Base-by-base conservation (phyloP, 2,113 vertebrate genomes). In the Oxygymnocypris stewartii region DNA sequence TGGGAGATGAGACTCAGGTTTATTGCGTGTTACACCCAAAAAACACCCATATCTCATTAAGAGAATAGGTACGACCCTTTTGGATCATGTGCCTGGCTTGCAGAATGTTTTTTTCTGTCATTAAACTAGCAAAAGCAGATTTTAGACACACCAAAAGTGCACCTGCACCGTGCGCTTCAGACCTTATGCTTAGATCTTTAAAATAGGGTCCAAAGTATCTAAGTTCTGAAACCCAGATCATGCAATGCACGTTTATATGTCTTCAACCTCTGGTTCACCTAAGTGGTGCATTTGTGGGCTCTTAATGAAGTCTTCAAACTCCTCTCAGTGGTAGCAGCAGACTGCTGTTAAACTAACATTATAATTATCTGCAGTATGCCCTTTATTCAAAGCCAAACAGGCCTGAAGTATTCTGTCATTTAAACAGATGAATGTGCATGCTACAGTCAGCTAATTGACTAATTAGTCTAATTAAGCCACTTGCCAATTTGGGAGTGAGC, bases 401-500 rank as follows among this genome's bases (percentile, higher is more conserved):
- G 84, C 74, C 85, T 81, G 25, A 79, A 88, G 84, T 82, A 82
- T 88, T 90, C 82, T 73, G 86, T 86, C 85, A 89, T 84, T 89
- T 87, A 81, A 86, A 86, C 73, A 89, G 87, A 90, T 77, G 84
- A 89, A 86, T 87, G 88, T 76, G 25, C 49, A 35, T 73, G 88
- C 89, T 85, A 86, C 86, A 85, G 85, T 78, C 80, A 84, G 88
- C 85, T 89, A 88, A 91, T 90, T 89, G 88, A 87, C 86, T 86
- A 90, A 88, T 91, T 89, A 90, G 87, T 89, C 86, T 90, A 91
- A 91, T 90, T 86, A 89, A 90, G 89, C 81, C 88, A 85, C 88
- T 85, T 88, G 89, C 74, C 79, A 81, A 85, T 89, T 80, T 78
- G 83, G 86, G 83, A 89, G 74, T 44, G 67, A 76, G 82, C 84